A percentile compares a stretch with the other conserved stretches of the same genome.
Evolutionary conservation across 2,113 vertebrate genomes (phyloP).

Genomic region (Oreochromis tanganicae): DNA sequence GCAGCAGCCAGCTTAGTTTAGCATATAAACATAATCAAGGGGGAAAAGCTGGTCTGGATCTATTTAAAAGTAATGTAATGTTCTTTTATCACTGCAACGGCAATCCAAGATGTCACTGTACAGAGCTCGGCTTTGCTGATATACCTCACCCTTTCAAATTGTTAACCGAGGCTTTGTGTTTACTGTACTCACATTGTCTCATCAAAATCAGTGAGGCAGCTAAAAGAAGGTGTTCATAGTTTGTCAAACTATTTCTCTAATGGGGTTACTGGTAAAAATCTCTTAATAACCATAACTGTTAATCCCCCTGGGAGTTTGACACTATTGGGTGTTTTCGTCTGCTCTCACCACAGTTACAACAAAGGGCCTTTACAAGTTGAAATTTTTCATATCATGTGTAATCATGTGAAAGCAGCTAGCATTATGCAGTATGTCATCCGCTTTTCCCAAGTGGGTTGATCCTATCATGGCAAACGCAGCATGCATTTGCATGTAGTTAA

Average conservation of each 20-base stretch:
- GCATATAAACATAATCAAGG: not conserved
- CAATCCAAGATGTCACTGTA: not conserved
- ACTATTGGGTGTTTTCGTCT: not conserved
- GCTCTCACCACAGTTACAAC: not conserved
- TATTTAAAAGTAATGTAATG: not conserved
- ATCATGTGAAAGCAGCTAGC: not conserved
- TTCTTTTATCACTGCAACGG: not conserved
- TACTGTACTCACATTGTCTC: not conserved
- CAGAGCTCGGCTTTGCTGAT: not conserved
- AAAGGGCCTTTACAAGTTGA: not conserved
- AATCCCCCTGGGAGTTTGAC: not conserved
- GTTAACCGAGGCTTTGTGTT: not conserved
- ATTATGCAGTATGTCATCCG: not conserved
- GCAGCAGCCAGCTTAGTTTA: not conserved
- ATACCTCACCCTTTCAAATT: not conserved
- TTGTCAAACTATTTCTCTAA: not conserved
- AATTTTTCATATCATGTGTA: not conserved
- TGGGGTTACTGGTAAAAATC: not conserved
- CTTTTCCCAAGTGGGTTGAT: constrained; percentile 2
- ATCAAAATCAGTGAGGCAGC: not conserved
- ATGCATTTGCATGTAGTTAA: constrained; percentile 3
- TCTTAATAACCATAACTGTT: not conserved
- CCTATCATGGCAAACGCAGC: not conserved
- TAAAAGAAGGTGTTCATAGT: not conserved
- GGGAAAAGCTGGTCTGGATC: not conserved